Evolutionary conservation across 2,888 invertebrate genomes (phyloP), one percentile per base, ranked within the genome.

Genomic region (Drosophila formosana): DNA sequence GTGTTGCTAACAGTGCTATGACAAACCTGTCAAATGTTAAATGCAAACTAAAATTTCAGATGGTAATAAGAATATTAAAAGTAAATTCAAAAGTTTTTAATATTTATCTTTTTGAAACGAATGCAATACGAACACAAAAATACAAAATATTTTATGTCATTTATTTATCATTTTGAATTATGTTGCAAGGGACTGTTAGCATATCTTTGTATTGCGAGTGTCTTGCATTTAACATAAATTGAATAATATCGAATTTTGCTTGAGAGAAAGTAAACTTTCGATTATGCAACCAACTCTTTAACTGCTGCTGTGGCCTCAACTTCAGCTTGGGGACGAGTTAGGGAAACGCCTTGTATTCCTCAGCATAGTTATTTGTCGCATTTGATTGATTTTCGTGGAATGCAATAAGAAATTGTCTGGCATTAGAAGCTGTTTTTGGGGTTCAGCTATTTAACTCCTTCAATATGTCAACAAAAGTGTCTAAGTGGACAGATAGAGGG

Each of bases 381-480:
- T 56, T 83, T 76, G 78, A 78, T 78, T 79, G 80, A 76, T 79
- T 75, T 76, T 34, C 51, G 61, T 41, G 61, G 28, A 58, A 53
- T 63, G 71, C 51, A 61, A 69, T 64, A 71, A 63, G 80, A 66
- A 72, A 71, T 71, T 62, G 71, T 67, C 52, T 65, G 56, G 60
- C 63, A 62, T 43, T 63, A 28, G 67, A 68, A 64, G 62, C 68
- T 60, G 68, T 49, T 66, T 47, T 39, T 58, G 64, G 68, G 67
- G 68, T 56, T 73, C 73, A 66, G 87, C 86, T 75, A 75, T 88
- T 88, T 84, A 88, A 84, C 83, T 84, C 83, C 80, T 84, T 84
- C 83, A 88, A 84, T 84, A 88, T 84, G 83, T 88, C 88, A 84
- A 67, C 74, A 69, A 82, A 82, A 86, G 75, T 86, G 88, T 86